phyloP scores from a whole-genome alignment of 2,113 vertebrate genomes.

The Myotis brandtii region DNA sequence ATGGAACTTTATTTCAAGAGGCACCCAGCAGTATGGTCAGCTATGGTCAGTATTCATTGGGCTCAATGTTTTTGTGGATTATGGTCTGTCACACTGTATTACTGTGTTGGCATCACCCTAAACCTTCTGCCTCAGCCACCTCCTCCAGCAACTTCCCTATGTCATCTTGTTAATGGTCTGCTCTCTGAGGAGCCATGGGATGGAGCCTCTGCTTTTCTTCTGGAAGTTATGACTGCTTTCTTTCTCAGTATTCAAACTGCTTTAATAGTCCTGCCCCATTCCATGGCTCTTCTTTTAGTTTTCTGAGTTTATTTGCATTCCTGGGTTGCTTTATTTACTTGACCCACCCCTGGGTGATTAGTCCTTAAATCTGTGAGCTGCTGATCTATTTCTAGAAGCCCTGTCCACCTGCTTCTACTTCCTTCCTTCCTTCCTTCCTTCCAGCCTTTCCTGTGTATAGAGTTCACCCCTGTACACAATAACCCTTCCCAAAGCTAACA shows the following conservation, averaged over 20 bases:
- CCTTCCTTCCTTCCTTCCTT: slow-evolving; percentile 68
- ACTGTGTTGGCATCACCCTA: background rate
- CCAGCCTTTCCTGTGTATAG: slow-evolving; percentile 64
- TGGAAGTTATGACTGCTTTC: background rate
- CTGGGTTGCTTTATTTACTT: slow-evolving; percentile 61
- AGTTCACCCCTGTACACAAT: background rate
- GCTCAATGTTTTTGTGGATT: background rate
- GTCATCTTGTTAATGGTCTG: background rate
- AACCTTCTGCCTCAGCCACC: background rate
- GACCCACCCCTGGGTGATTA: background rate
- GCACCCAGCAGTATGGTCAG: background rate
- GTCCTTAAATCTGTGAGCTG: slow-evolving; percentile 49
- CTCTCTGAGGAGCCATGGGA: background rate
- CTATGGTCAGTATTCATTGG: background rate
- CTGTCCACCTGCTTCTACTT: slow-evolving; percentile 22
- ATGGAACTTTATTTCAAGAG: slow-evolving; percentile 35
- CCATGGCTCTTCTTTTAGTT: background rate
- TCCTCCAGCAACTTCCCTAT: background rate
- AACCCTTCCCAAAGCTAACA: background rate
- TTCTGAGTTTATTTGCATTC: slow-evolving; percentile 41
- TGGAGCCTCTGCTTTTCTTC: slow-evolving; percentile 20
- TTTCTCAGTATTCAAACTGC: background rate
- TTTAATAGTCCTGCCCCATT: background rate
- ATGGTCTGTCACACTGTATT: background rate
- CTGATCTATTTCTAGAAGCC: slow-evolving; percentile 62